Evolutionary conservation across 1,140 invertebrate genomes (phyloP).

Genomic region (Drosophila chauvacae): DNA sequence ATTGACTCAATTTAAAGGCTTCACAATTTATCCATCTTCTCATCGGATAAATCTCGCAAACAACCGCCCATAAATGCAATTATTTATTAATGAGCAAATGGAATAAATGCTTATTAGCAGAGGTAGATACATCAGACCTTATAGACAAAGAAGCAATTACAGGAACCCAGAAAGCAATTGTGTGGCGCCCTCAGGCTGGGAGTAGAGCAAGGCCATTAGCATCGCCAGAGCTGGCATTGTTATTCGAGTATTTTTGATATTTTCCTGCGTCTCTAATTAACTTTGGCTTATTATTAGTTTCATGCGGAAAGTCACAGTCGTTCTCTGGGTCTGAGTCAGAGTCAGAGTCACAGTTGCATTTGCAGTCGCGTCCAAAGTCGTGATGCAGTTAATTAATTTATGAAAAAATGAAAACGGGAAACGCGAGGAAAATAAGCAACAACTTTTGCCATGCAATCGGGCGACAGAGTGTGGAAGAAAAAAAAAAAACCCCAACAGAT

Average conservation of each 20-base stretch:
- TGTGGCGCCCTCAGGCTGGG: slow-evolving; percentile 4
- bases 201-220: slow-evolving; percentile 49
- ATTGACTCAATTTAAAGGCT: not conserved
- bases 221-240: slow-evolving; percentile 36
- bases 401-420: slow-evolving; percentile 66
- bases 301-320: slow-evolving; percentile 60
- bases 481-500: not conserved
- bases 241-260: slow-evolving; percentile 30
- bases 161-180: not conserved
- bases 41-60: slow-evolving; percentile 5
- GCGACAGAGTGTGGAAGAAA: slow-evolving; percentile 48
- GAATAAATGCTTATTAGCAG: not conserved
- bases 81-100: slow-evolving; percentile 14
- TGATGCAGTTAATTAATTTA: slow-evolving; percentile 80
- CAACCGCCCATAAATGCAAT: slow-evolving; percentile 9
- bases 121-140: not conserved
- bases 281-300: slow-evolving; percentile 55
- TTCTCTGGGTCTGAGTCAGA: slow-evolving; percentile 26
- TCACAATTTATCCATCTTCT: slow-evolving; percentile 1
- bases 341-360: slow-evolving; percentile 14
- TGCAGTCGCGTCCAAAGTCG: slow-evolving; percentile 60
- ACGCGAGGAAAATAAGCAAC: slow-evolving; percentile 28
- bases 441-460: slow-evolving; percentile 49
- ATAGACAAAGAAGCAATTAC: slow-evolving; percentile 12
- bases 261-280: slow-evolving; percentile 65